Percentiles rank a stretch among this genome's conserved stretches.
These are phyloP conservation scores for Pangasius djambal DNA, from an alignment of 2,797 vertebrate genomes.

Conservation along the genomic window DNA sequence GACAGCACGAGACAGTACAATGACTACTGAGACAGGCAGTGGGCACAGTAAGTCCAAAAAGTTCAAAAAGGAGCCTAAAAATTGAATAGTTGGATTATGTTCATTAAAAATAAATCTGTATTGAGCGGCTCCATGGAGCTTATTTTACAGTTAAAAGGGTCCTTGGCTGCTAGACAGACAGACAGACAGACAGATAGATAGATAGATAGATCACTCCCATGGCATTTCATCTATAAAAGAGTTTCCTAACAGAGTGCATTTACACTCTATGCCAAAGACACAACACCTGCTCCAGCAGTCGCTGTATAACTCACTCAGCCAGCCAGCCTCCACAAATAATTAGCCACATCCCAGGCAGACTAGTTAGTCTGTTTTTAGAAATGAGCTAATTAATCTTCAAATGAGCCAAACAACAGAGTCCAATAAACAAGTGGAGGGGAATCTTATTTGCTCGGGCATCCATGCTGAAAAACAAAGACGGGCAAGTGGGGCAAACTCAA, in stretches of 20 bases:
- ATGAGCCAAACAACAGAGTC: constrained; percentile 25
- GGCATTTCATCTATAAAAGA: background rate
- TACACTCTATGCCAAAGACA: background rate
- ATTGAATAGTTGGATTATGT: background rate
- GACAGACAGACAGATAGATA: background rate
- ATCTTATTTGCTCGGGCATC: constrained; percentile 27
- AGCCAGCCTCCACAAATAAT: constrained; percentile 21
- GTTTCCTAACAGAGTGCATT: background rate
- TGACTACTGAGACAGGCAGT: too few relatives aligned
- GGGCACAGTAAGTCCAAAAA: too few relatives aligned
- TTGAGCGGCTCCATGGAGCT: background rate
- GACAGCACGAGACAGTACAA: too few relatives aligned
- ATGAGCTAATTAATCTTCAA: constrained; percentile 46
- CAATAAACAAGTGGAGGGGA: constrained; percentile 19
- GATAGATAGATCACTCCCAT: background rate
- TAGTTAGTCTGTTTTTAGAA: constrained; percentile 12
- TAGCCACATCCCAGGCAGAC: constrained; percentile 30
- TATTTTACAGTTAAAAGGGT: background rate
- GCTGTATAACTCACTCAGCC: background rate
- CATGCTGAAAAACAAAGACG: constrained; percentile 21
- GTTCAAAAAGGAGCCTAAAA: too few relatives aligned
- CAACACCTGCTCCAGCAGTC: background rate
- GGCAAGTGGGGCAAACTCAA: constrained; percentile 6
- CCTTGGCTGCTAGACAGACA: background rate
- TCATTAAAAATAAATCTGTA: background rate